Conservation (phyloP, 2,113 vertebrate species). For the Piliocolobus tephrosceles region DNA sequence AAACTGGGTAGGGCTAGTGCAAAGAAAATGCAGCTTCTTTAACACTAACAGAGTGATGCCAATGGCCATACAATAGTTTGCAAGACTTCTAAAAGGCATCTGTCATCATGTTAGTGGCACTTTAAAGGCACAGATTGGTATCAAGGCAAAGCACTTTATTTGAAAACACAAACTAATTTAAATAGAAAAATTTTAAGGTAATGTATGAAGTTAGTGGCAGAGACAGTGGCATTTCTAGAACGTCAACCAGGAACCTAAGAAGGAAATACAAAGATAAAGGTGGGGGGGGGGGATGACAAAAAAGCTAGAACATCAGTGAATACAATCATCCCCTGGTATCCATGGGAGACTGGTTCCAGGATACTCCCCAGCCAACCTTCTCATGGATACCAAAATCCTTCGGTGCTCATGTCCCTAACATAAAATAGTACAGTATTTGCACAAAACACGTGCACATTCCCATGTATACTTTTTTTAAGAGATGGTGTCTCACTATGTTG, state of each 20-base stretch:
- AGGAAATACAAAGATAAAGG: not conserved
- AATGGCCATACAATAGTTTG: not conserved
- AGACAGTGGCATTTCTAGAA: not conserved
- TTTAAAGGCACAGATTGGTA: conserved; percentile 39
- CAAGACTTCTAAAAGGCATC: conserved; percentile 23
- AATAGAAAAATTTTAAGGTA: not conserved
- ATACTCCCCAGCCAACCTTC: not conserved
- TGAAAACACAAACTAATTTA: conserved; percentile 45
- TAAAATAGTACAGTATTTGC: not conserved
- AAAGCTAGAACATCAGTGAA: not conserved
- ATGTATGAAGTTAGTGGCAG: conserved; percentile 17
- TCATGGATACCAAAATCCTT: not conserved
- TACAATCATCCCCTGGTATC: not conserved
- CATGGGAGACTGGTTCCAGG: not conserved
- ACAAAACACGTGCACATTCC: not conserved
- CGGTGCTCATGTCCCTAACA: not conserved
- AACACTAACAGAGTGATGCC: not conserved
- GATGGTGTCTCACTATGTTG: not conserved
- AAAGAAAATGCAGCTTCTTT: conserved; percentile 33
- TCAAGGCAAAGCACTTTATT: conserved; percentile 34
- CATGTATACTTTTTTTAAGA: not conserved
- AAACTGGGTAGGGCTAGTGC: not conserved
- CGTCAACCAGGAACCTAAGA: conserved; percentile 12
- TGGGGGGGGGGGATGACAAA: not conserved
- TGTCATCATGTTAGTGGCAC: not conserved